Percentiles rank a stretch among this genome's conserved stretches.
Evolutionary conservation across 1,140 invertebrate genomes (phyloP).

Genomic region (Drosophila pachea): DNA sequence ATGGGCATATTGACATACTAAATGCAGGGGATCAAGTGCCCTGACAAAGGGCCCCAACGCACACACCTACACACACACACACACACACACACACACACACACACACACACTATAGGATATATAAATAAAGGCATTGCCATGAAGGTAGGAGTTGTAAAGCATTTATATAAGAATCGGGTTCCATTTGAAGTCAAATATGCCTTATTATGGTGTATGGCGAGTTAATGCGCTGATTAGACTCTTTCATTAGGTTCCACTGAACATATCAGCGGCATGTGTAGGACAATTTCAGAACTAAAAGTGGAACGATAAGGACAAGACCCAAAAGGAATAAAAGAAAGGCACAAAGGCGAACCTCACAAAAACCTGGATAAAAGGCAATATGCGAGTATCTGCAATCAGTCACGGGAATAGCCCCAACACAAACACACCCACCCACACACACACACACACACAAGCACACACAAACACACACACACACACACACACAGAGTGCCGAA

Average conservation of each 20-base stretch:
- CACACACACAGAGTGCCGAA: conserved; percentile 1
- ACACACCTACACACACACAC: background rate
- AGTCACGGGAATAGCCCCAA: conserved; percentile 21
- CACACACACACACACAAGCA: background rate
- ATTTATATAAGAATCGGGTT: background rate
- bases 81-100: background rate
- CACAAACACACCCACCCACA: conserved; percentile 15
- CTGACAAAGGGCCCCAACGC: conserved; percentile 42
- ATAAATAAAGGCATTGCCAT: conserved; percentile 34
- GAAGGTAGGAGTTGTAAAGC: background rate
- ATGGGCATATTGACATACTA: conserved; percentile 69
- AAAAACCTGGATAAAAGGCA: background rate
- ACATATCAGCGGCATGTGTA: no score
- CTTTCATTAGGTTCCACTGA: no score
- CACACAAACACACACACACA: background rate
- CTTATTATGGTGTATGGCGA: no score
- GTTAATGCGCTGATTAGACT: no score
- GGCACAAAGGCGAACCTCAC: background rate
- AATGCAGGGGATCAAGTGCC: conserved; percentile 67
- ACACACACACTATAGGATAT: conserved; percentile 18
- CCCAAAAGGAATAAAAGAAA: background rate
- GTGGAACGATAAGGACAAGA: background rate
- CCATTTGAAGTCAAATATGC: no score
- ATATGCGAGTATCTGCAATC: conserved; percentile 27
- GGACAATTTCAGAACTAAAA: background rate